A percentile compares a stretch with the other conserved stretches of the same genome.
phyloP scores from a whole-genome alignment of 2,888 invertebrate species.

The Bedellia somnulentella region DNA sequence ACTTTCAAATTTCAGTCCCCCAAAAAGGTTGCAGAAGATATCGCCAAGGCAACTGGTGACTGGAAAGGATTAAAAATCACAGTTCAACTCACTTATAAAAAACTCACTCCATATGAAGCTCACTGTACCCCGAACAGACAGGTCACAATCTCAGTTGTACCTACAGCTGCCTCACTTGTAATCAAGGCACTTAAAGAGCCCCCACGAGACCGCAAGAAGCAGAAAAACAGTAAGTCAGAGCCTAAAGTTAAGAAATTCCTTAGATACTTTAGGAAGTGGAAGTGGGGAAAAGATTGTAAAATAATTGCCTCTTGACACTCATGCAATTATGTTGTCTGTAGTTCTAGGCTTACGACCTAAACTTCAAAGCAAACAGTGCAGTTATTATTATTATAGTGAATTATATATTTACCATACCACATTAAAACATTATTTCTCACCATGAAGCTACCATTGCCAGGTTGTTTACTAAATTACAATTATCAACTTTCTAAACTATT shows the following conservation, averaged over 20 bases:
- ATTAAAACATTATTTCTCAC: too few relatives aligned
- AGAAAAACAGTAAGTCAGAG: slow-evolving; percentile 93
- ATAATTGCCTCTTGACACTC: not conserved
- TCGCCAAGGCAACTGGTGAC: slow-evolving; percentile 96
- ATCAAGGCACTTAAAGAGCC: slow-evolving; percentile 99
- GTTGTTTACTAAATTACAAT: too few relatives aligned
- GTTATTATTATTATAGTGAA: too few relatives aligned
- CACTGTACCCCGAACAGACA: slow-evolving; percentile 99
- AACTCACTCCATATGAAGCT: too few relatives aligned
- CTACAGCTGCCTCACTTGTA: slow-evolving; percentile 95
- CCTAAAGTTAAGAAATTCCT: too few relatives aligned
- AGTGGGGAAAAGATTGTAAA: too few relatives aligned
- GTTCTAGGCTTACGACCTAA: not conserved
- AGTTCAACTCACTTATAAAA: slow-evolving; percentile 90
- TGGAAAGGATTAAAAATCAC: slow-evolving; percentile 99
- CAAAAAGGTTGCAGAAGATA: slow-evolving; percentile 99
- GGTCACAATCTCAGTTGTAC: slow-evolving; percentile 95
- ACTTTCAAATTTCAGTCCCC: slow-evolving; percentile 73
- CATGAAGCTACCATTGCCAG: too few relatives aligned
- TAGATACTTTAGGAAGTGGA: too few relatives aligned
- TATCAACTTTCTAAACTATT: too few relatives aligned
- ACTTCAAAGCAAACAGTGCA: not conserved
- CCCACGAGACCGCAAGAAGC: slow-evolving; percentile 97
- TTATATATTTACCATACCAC: too few relatives aligned
- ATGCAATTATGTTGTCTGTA: not conserved